Conservation (phyloP, 2,113 vertebrate genomes). For the Callospermophilus lateralis region DNA sequence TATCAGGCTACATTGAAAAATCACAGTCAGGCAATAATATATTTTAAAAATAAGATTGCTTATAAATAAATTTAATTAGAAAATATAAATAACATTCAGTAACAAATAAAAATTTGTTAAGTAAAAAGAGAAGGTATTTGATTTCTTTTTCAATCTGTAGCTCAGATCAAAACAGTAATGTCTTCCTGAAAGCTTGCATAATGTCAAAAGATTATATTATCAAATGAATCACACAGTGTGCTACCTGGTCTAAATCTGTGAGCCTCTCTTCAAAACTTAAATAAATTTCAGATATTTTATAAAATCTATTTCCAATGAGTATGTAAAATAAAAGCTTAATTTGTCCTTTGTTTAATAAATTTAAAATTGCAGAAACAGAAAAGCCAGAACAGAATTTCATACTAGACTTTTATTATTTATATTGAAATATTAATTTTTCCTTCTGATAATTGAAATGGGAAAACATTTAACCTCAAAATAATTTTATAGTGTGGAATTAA, state of each 20-base stretch:
- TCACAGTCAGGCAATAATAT: conserved; percentile 38
- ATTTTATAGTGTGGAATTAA: background rate
- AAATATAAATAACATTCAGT: background rate
- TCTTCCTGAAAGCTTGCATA: background rate
- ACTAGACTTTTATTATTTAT: background rate
- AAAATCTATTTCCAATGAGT: background rate
- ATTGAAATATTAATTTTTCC: background rate
- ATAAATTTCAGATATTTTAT: background rate
- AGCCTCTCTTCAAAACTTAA: background rate
- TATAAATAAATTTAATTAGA: conserved; percentile 37
- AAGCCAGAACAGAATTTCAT: background rate
- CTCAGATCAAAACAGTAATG: background rate
- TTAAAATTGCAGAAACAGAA: background rate
- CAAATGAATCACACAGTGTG: background rate
- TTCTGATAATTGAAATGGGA: background rate
- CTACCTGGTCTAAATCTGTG: background rate
- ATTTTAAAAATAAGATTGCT: background rate
- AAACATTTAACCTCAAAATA: background rate
- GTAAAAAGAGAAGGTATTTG: background rate
- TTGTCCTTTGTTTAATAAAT: background rate
- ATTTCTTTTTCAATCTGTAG: background rate
- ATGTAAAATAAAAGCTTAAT: background rate
- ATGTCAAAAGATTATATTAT: background rate
- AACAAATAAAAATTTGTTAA: background rate
- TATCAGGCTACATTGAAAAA: conserved; percentile 60